Evolutionary conservation across 2,113 vertebrate species (phyloP), one percentile per base, ranked within the genome.

Genomic region (Xenotilapia flavipinnis): DNA sequence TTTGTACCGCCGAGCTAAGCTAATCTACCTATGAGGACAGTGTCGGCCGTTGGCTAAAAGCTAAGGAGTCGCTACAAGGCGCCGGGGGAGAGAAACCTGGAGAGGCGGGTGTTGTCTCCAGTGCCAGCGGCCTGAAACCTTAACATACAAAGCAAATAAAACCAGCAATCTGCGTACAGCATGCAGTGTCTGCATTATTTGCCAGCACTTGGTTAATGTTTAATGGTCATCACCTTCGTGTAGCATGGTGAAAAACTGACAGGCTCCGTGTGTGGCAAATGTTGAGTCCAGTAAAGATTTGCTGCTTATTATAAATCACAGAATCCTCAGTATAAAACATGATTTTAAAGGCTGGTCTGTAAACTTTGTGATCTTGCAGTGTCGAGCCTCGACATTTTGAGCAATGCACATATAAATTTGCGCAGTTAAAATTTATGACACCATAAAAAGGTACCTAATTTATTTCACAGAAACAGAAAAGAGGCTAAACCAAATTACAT

Each of bases 51-150:
- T 79, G 90, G 94, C 94, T 96, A 95, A 95, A 92, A 79, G 94
- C 94, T 95, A 94, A 93, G 94, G 89, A 94, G 93, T 91, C 88
- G 92, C 94, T 93, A 85, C 91, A 88, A 96, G 94, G 95, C 95
- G 94, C 95, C 86, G 94, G 94, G 92, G 90, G 81, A 86, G 88
- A 86, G 85, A 91, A 92, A 92, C 85, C 79, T 86, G 91, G 54
- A 91, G 91, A 91, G 92, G 91, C 85, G 92, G 91, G 92, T 91
- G 91, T 92, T 93, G 92, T 88, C 90, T 93, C 33, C 88, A 45
- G 60, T 88, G 93, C 91, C 87, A 86, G 85, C 86, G 92, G 89
- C 92, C 87, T 83, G n/a, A 73, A 89, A 86, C 38, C 87, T 82
- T 4, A 62, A 82, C 77, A 85, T 79, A 19, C 45, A 40, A 13